Conservation (phyloP, 2,113 vertebrate species). For the Oryzias curvinotus region DNA sequence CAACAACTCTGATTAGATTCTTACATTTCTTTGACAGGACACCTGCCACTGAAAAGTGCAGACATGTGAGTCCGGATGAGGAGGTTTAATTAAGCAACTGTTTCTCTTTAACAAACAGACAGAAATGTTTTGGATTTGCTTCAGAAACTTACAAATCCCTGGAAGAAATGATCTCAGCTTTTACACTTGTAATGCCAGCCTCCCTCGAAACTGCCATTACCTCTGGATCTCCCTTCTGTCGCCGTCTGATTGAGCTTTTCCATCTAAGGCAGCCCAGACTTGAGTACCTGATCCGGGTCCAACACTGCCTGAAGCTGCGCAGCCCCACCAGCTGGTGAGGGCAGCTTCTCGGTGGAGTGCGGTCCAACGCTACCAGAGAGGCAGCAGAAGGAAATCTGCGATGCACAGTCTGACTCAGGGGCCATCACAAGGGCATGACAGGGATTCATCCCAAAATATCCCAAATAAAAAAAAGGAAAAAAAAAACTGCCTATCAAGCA, state of each 20-base stretch:
- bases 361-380: constrained; percentile 22
- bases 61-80: constrained; percentile 19
- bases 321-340: constrained; percentile 65
- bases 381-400: constrained; percentile 27
- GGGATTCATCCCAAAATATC: constrained; percentile 44
- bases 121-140: too few relatives aligned
- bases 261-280: constrained; percentile 48
- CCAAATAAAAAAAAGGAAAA: background rate
- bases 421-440: background rate
- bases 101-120: background rate
- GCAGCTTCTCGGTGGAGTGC: constrained; percentile 26
- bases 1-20: constrained; percentile 56
- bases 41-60: constrained; percentile 39
- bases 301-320: constrained; percentile 56
- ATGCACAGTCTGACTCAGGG: constrained; percentile 38
- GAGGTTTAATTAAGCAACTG: background rate
- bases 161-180: constrained; percentile 12
- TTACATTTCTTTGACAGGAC: constrained; percentile 53
- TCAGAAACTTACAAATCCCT: too few relatives aligned
- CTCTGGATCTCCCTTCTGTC: constrained; percentile 14
- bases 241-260: constrained; percentile 25
- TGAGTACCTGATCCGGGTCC: constrained; percentile 62
- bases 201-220: constrained; percentile 23
- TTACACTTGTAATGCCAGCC: constrained; percentile 12
- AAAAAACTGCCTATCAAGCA: constrained; percentile 6